Conservation (phyloP, 2,888 invertebrate species). For the Mythimna impura region DNA sequence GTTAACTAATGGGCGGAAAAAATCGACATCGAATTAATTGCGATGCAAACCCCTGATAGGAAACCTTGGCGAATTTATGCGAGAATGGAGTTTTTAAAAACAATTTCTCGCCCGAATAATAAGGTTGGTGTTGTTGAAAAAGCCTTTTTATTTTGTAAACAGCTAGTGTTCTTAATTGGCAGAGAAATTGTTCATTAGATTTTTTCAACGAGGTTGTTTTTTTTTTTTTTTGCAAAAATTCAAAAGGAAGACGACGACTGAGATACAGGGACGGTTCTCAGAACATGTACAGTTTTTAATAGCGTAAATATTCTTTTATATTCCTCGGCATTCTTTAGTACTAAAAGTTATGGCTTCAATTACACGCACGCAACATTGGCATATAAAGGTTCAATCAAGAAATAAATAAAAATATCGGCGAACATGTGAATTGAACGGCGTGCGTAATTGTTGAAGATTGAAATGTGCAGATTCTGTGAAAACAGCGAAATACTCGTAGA, state of each 20-base stretch:
- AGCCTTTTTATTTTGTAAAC: constrained; percentile 56
- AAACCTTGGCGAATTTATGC: constrained; percentile 65
- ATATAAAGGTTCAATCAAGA: constrained; percentile 75
- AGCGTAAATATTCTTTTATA: constrained; percentile 66
- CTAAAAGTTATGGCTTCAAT: constrained; percentile 73
- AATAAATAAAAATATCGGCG: constrained; percentile 71
- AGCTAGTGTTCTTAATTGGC: constrained; percentile 54
- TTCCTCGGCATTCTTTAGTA: constrained; percentile 69
- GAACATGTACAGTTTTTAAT: constrained; percentile 57
- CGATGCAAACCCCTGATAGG: constrained; percentile 69
- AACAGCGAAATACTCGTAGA: constrained; percentile 4
- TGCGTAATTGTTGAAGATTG: constrained; percentile 48
- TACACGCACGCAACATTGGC: constrained; percentile 75
- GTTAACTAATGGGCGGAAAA: constrained; percentile 80
- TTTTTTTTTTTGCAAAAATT: constrained; percentile 25
- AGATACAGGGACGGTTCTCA: constrained; percentile 16
- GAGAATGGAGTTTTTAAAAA: constrained; percentile 65
- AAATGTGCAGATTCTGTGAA: constrained; percentile 32
- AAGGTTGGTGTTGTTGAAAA: constrained; percentile 51
- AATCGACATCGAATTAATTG: constrained; percentile 80
- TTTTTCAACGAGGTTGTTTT: constrained; percentile 30
- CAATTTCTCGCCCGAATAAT: constrained; percentile 56
- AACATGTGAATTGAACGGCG: constrained; percentile 61
- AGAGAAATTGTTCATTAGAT: constrained; percentile 52
- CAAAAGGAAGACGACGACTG: constrained; percentile 15